Evolutionary conservation across 2,888 invertebrate genomes (phyloP).

Genomic region (Eulithis testata): DNA sequence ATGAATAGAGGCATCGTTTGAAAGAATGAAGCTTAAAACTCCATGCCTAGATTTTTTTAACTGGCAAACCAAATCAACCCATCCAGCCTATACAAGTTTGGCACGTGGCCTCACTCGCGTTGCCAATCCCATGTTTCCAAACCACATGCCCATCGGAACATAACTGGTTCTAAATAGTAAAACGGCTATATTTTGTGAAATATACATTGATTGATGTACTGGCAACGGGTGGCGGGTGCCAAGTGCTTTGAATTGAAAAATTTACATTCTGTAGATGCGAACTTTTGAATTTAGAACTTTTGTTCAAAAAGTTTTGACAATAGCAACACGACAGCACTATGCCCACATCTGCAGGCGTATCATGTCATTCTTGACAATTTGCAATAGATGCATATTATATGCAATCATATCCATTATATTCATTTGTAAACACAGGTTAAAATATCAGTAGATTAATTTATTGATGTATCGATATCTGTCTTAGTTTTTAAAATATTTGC

Average conservation of each 20-base stretch:
- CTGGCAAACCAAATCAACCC: neutral
- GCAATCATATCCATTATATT: too few species aligned
- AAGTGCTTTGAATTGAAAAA: constrained; percentile 9
- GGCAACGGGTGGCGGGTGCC: neutral
- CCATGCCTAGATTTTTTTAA: too few species aligned
- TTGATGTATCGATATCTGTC: too few species aligned
- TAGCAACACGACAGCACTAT: too few species aligned
- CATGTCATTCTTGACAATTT: too few species aligned
- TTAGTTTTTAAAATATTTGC: too few species aligned
- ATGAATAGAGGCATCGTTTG: too few species aligned
- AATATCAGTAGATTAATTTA: too few species aligned
- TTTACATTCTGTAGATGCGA: neutral
- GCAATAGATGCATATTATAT: too few species aligned
- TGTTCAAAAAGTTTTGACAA: neutral
- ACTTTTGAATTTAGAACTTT: neutral
- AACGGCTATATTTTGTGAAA: constrained; percentile 32
- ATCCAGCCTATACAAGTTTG: constrained; percentile 41
- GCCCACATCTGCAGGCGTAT: too few species aligned
- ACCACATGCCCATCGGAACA: constrained; percentile 41
- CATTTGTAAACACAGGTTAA: too few species aligned
- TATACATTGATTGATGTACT: constrained; percentile 22
- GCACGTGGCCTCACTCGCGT: constrained; percentile 47
- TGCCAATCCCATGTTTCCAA: constrained; percentile 54
- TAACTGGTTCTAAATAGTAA: constrained; percentile 28
- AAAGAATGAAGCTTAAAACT: too few species aligned